Conservation (phyloP, 1,140 invertebrate species). For the Hyphantria cunea region DNA sequence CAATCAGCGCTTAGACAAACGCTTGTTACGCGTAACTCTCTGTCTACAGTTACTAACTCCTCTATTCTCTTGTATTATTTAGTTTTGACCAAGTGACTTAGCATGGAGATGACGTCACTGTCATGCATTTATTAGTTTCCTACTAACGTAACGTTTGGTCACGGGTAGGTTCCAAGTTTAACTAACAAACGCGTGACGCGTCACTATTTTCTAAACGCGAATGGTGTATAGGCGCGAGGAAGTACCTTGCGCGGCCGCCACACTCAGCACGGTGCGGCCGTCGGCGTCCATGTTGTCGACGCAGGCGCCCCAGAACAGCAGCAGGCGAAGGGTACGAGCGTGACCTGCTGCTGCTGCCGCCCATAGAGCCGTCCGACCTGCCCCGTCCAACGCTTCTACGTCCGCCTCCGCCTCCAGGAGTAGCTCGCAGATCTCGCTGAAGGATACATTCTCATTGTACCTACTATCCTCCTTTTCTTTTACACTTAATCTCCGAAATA, state of each 20-base stretch:
- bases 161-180: background rate
- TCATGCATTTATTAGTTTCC: no score
- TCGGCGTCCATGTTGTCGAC: constrained; percentile 84
- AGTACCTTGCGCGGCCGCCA: constrained; percentile 92
- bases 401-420: constrained; percentile 75
- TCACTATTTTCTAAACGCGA: no score
- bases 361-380: constrained; percentile 74
- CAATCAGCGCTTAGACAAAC: no score
- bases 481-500: no score
- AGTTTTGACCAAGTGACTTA: no score
- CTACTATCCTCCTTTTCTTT: no score
- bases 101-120: no score
- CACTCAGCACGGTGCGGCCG: constrained; percentile 93
- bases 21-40: no score
- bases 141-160: no score
- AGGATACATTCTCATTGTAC: background rate
- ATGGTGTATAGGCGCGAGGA: no score
- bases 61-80: no score
- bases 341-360: constrained; percentile 73
- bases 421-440: constrained; percentile 74
- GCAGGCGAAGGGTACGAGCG: constrained; percentile 58
- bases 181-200: background rate
- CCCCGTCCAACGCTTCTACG: constrained; percentile 62
- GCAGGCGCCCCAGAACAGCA: constrained; percentile 79
- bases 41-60: no score